Percentiles rank a stretch among this genome's conserved stretches.
Evolutionary conservation across 2,888 invertebrate genomes (phyloP).

Genomic region (Carcina quercana): DNA sequence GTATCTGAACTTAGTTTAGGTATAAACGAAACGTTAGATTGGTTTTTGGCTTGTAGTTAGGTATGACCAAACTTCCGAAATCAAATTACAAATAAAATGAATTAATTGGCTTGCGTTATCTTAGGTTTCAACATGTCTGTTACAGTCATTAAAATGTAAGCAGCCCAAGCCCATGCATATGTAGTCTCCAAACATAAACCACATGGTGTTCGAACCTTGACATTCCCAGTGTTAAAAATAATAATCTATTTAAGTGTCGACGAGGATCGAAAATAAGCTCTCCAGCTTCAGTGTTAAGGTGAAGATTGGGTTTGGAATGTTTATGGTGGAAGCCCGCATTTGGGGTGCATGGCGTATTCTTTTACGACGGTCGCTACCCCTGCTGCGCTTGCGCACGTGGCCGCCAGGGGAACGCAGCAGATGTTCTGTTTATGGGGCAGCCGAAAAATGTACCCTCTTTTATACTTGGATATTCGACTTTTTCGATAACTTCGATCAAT

Average conservation of each 20-base stretch:
- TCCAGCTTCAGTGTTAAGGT: conserved; percentile 32
- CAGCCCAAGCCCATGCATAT: too few relatives aligned
- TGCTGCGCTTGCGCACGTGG: conserved; percentile 65
- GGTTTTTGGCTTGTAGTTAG: too few relatives aligned
- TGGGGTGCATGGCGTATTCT: conserved; percentile 49
- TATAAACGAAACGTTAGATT: too few relatives aligned
- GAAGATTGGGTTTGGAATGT: conserved; percentile 17
- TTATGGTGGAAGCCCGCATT: conserved; percentile 43
- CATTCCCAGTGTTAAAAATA: conserved; percentile 70
- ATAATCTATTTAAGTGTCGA: conserved; percentile 54
- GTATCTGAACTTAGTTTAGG: too few relatives aligned
- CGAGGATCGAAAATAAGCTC: conserved; percentile 32
- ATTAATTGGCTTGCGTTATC: too few relatives aligned
- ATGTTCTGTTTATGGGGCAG: conserved; percentile 50
- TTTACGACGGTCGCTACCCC: conserved; percentile 49
- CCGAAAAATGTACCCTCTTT: too few relatives aligned
- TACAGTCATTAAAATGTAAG: too few relatives aligned
- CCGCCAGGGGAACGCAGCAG: conserved; percentile 44
- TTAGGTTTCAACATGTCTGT: too few relatives aligned
- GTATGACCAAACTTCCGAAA: too few relatives aligned
- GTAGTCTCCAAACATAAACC: conserved; percentile 47
- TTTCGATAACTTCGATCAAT: too few relatives aligned
- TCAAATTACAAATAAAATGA: too few relatives aligned
- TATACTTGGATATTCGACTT: too few relatives aligned
- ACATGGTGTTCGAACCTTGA: conserved; percentile 66